Percentiles rank a stretch among this genome's conserved stretches.
Evolutionary conservation across 2,888 invertebrate species (phyloP).

Genomic region (Caenorhabditis imperialis): DNA sequence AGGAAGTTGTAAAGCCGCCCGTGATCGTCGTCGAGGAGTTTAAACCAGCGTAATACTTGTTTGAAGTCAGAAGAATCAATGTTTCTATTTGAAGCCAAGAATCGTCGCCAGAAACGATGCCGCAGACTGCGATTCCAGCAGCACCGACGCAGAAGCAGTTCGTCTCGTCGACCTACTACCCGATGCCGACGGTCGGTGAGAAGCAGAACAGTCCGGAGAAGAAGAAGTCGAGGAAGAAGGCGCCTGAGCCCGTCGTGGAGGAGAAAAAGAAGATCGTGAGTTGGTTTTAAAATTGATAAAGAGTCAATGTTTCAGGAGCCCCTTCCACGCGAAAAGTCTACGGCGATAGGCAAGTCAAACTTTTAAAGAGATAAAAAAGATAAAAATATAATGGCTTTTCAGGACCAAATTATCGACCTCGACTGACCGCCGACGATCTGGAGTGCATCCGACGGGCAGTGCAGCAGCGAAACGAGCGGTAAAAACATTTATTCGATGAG

Average conservation of each 20-base stretch:
- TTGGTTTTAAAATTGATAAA: no score
- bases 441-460: conserved; percentile 48
- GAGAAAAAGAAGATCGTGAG: conserved; percentile 17
- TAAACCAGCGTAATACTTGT: not conserved
- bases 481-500: not conserved
- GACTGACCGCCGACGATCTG: conserved; percentile 42
- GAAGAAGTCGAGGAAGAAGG: conserved; percentile 18
- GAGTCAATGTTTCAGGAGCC: no score
- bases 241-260: not conserved
- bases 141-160: conserved; percentile 16
- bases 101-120: conserved; percentile 8
- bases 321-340: conserved; percentile 11
- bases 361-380: no score
- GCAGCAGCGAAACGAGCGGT: conserved; percentile 56
- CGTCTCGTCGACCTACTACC: conserved; percentile 28
- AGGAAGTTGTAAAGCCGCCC: not conserved
- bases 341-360: conserved; percentile 17
- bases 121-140: conserved; percentile 22
- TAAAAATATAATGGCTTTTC: conserved; percentile 27
- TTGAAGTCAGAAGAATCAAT: not conserved
- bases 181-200: conserved; percentile 33
- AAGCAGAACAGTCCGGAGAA: conserved; percentile 39
- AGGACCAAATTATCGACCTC: conserved; percentile 50
- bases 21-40: not conserved
- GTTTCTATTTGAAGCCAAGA: no score